phyloP scores from a whole-genome alignment of 2,113 vertebrate species.

The Smithornis capensis region DNA sequence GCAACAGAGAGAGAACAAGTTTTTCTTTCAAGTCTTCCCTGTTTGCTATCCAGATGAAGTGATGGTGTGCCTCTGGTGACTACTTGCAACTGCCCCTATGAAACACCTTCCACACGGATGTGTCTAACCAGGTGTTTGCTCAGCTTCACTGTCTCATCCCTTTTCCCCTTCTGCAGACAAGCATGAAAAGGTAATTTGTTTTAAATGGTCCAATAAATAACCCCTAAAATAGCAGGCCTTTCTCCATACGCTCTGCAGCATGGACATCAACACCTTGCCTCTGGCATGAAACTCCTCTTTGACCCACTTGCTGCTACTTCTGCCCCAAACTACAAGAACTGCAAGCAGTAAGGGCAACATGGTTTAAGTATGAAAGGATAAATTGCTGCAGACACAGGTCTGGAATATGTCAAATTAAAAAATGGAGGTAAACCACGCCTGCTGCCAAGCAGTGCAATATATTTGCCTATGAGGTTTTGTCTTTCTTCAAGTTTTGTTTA shows the following conservation, averaged over 20 bases:
- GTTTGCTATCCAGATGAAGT: background rate
- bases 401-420: background rate
- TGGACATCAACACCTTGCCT: accelerated
- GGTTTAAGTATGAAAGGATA: background rate
- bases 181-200: background rate
- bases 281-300: background rate
- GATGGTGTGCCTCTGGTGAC: background rate
- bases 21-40: background rate
- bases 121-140: background rate
- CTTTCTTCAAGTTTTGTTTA: background rate
- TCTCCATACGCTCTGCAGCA: background rate
- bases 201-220: background rate
- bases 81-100: background rate
- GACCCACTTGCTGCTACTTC: background rate
- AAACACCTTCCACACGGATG: background rate
- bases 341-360: background rate
- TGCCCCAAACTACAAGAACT: background rate
- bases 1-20: background rate
- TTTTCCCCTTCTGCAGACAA: background rate
- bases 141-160: background rate
- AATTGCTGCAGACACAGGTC: background rate
- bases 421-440: background rate
- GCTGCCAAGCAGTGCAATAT: background rate
- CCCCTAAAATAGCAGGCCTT: background rate
- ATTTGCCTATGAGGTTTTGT: background rate